phyloP scores from a whole-genome alignment of 1,140 invertebrate species.

The Leptinotarsa texana region DNA sequence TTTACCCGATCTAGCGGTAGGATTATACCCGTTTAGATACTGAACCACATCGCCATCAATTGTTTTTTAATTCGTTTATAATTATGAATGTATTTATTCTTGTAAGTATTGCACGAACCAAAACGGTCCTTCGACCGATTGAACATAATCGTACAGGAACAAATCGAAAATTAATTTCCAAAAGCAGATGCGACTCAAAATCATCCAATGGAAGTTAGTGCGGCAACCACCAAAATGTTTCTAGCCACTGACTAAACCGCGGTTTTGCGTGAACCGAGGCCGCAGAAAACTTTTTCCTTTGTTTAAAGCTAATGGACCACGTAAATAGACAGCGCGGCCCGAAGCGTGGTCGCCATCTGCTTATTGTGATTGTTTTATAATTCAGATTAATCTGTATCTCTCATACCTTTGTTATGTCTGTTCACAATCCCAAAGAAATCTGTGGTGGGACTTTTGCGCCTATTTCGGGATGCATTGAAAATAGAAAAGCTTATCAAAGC shows the following conservation, averaged over 20 bases:
- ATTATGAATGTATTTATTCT: too few species aligned
- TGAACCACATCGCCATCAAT: too few species aligned
- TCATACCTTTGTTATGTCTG: not conserved
- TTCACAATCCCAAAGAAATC: not conserved
- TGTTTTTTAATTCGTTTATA: too few species aligned
- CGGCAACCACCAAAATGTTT: not conserved
- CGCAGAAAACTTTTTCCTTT: slow-evolving; percentile 1
- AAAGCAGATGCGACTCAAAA: too few species aligned
- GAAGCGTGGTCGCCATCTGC: slow-evolving; percentile 7
- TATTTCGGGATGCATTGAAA: not conserved
- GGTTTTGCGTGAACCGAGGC: not conserved
- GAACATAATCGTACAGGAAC: too few species aligned
- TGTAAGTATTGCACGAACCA: too few species aligned
- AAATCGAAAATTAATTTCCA: too few species aligned
- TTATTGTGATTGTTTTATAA: not conserved
- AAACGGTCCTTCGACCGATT: too few species aligned
- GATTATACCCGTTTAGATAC: too few species aligned
- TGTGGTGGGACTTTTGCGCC: not conserved
- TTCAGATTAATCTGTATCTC: not conserved
- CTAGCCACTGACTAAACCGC: slow-evolving; percentile 8
- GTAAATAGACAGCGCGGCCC: not conserved
- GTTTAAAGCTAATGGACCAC: slow-evolving; percentile 19
- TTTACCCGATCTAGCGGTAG: too few species aligned
- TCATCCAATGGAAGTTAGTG: not conserved
- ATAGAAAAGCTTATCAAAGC: not conserved